Conservation (phyloP, 2,888 invertebrate genomes). For the Amblyjoppa fuscipennis region DNA sequence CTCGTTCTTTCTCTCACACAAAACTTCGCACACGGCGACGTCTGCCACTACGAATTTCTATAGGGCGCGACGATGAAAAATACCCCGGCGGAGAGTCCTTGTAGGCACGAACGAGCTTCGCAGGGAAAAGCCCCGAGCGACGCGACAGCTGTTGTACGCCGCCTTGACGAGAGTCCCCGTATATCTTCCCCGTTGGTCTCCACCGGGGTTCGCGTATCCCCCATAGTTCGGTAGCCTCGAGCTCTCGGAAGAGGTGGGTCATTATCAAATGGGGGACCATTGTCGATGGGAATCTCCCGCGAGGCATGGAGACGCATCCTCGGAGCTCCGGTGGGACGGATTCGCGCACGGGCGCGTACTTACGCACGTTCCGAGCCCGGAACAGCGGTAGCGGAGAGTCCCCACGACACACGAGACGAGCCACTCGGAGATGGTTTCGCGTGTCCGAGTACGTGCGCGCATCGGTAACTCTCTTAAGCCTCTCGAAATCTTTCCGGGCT, state of each 20-base stretch:
- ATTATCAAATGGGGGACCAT: conserved; percentile 67
- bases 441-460: conserved; percentile 11
- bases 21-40: neutral
- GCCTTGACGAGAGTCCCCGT: conserved; percentile 27
- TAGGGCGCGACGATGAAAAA: neutral
- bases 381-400: neutral
- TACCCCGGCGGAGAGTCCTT: neutral
- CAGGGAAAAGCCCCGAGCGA: conserved; percentile 34
- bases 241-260: conserved; percentile 51
- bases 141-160: conserved; percentile 36
- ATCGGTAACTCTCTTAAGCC: conserved; percentile 5
- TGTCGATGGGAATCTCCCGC: conserved; percentile 45
- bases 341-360: conserved; percentile 32
- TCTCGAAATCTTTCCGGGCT: conserved; percentile 1
- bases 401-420: conserved; percentile 33
- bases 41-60: conserved; percentile 18
- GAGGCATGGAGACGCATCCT: conserved; percentile 24
- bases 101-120: neutral
- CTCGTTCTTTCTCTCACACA: neutral
- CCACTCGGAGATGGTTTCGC: neutral
- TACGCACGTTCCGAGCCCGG: conserved; percentile 47
- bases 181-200: neutral
- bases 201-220: conserved; percentile 2
- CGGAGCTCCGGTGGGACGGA: conserved; percentile 5
- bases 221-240: conserved; percentile 29